Evolutionary conservation across 2,888 invertebrate species (phyloP).

Genomic region (Scrobipalpa atriplicella): DNA sequence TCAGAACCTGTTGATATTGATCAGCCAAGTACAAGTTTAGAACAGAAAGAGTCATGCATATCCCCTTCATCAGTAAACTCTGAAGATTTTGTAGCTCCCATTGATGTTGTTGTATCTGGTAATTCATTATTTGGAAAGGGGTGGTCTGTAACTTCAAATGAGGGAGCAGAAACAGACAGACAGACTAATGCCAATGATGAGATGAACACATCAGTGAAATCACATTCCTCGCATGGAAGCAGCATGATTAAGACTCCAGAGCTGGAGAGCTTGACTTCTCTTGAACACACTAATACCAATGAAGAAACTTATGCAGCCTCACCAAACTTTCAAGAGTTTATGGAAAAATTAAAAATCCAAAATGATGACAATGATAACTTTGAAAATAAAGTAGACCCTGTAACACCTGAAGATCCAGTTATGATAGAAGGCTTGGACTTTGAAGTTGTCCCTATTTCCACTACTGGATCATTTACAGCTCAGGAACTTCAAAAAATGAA

Average conservation of each 20-base stretch:
- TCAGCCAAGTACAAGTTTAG: slow-evolving; percentile 63
- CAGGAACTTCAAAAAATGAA: slow-evolving; percentile 84
- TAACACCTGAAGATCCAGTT: slow-evolving; percentile 67
- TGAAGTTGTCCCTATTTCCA: slow-evolving; percentile 81
- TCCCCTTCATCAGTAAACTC: slow-evolving; percentile 63
- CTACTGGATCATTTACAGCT: slow-evolving; percentile 79
- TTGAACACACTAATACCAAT: slow-evolving; percentile 66
- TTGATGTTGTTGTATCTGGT: slow-evolving; percentile 75
- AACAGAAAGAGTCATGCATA: slow-evolving; percentile 48
- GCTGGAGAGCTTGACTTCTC: slow-evolving; percentile 73
- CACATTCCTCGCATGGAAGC: slow-evolving; percentile 79
- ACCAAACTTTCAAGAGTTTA: slow-evolving; percentile 85
- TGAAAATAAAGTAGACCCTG: slow-evolving; percentile 55
- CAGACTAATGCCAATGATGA: slow-evolving; percentile 58
- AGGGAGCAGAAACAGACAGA: slow-evolving; percentile 71
- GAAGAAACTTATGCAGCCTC: slow-evolving; percentile 60
- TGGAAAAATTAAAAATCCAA: slow-evolving; percentile 69
- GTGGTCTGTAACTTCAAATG: slow-evolving; percentile 85
- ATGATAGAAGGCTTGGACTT: slow-evolving; percentile 77
- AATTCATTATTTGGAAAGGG: slow-evolving; percentile 86
- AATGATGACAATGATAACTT: slow-evolving; percentile 59
- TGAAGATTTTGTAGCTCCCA: slow-evolving; percentile 61
- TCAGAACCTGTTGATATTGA: slow-evolving; percentile 48
- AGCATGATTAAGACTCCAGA: slow-evolving; percentile 78
- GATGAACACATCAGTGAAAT: slow-evolving; percentile 74